Base-by-base conservation (phyloP, 2,888 invertebrate species). In the Lycophotia porphyrea region DNA sequence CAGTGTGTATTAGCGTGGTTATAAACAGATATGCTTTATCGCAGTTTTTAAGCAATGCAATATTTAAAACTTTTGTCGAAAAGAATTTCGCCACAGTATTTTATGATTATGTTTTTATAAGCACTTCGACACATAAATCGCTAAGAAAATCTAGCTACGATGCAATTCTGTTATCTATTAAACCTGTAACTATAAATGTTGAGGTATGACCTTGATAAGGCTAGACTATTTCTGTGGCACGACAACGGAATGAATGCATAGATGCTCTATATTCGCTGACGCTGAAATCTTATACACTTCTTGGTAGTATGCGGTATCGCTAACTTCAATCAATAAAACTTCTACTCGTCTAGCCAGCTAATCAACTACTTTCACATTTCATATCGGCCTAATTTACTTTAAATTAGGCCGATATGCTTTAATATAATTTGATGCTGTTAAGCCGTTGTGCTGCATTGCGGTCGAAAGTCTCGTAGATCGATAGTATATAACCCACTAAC, bases 371-470 rank as follows among this genome's bases (percentile, higher is more conserved):
- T 76, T 70, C 52, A 84, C 68, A 81, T 67, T 84, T 64, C 76
- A 81, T 74, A 78, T 69, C 39, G 36, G 44, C 68, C 55, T 74
- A 74, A 75, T 78, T 68, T 52, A 68, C n/a, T n/a, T n/a, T n/a
- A n/a, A n/a, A n/a, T n/a, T n/a, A n/a, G n/a, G n/a, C n/a, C n/a
- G n/a, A n/a, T n/a, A n/a, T 63, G 52, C 42, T 72, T 72, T 31
- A 58, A 60, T 67, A 71, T 74, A 76, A 84, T 85, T 84, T 58
- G 36, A 71, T 61, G 72, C 65, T 72, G 49, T 60, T 42, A 52
- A 63, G 65, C 36, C 27, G 31, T 63, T 64, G 65, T 67, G 78
- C 82, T 88, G 87, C 88, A 87, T 73, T 88, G 87, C 88, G 61
- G 87, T 74, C 49, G 27, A 39, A 52, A 27, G 27, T 76, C 71